Percentiles rank a stretch among this genome's conserved stretches.
Evolutionary conservation across 2,888 invertebrate species (phyloP).

Genomic region (Oxycera nigricornis): DNA sequence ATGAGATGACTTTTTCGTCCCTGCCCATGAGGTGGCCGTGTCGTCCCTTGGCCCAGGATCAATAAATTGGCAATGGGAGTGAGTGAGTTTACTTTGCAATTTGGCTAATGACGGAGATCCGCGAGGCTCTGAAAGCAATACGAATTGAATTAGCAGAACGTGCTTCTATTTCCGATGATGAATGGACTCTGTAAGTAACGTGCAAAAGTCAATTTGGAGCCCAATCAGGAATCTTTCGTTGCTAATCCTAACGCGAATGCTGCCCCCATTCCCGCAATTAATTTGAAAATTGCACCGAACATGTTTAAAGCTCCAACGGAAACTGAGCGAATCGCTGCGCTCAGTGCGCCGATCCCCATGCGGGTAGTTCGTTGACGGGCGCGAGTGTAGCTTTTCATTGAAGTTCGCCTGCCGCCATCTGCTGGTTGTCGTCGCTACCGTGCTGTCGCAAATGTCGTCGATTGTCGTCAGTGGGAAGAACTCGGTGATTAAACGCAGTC

Average conservation of each 20-base stretch:
- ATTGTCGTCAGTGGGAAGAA: slow-evolving; percentile 26
- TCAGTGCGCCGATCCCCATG: slow-evolving; percentile 9
- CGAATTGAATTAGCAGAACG: too few relatives aligned
- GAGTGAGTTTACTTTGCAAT: not conserved
- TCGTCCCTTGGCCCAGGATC: not conserved
- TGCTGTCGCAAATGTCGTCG: slow-evolving; percentile 21
- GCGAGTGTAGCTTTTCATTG: slow-evolving; percentile 13
- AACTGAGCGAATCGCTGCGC: slow-evolving; percentile 32
- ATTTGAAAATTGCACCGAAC: not conserved
- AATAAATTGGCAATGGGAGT: slow-evolving; percentile 24
- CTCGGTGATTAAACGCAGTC: slow-evolving; percentile 23
- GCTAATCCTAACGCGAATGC: too few relatives aligned
- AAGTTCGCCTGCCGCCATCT: slow-evolving; percentile 32
- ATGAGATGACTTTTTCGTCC: slow-evolving; percentile 13
- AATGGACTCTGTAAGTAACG: too few relatives aligned
- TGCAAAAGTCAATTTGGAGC: too few relatives aligned
- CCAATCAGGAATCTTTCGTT: too few relatives aligned
- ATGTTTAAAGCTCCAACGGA: not conserved
- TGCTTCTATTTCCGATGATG: too few relatives aligned
- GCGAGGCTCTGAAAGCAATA: not conserved
- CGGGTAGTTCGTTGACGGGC: not conserved
- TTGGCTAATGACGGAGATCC: not conserved
- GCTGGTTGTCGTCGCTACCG: slow-evolving; percentile 24
- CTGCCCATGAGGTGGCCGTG: not conserved
- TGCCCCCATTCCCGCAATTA: too few relatives aligned